Percentiles rank a stretch among this genome's conserved stretches.
These are phyloP conservation scores for Heteromormyrus szaboi DNA, from an alignment of 2,797 vertebrate genomes.

Conservation along the genomic window DNA sequence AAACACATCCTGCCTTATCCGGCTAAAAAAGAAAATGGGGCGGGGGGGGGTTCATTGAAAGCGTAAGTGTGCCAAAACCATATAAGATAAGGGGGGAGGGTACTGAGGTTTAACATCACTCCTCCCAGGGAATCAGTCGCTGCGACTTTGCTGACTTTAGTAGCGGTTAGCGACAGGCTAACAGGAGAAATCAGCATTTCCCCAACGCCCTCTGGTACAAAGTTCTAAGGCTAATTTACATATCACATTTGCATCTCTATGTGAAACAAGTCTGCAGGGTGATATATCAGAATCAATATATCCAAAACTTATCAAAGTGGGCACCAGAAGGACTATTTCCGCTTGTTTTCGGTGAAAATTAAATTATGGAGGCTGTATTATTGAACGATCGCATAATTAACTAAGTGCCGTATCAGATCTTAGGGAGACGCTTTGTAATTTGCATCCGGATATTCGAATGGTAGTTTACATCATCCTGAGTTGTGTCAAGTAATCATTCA, in stretches of 20 bases:
- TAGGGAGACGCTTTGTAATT: not conserved
- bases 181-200: not conserved
- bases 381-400: not conserved
- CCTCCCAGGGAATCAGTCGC: not conserved
- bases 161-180: not conserved
- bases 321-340: not conserved
- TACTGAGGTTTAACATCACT: not conserved
- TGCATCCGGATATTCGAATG: not conserved
- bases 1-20: constrained; percentile 21
- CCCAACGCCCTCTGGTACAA: not conserved
- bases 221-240: constrained; percentile 12
- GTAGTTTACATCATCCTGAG: constrained; percentile 5
- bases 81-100: not conserved
- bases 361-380: constrained; percentile 1
- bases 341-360: not conserved
- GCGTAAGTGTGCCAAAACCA: not conserved
- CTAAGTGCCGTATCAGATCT: not conserved
- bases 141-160: not conserved
- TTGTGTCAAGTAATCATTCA: not conserved
- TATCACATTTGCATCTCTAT: constrained; percentile 11
- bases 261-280: not conserved
- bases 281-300: not conserved
- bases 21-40: not conserved
- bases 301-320: not conserved
- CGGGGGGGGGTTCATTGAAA: not conserved